phyloP scores from a whole-genome alignment of 2,888 invertebrate species.

The Polia nebulosa region DNA sequence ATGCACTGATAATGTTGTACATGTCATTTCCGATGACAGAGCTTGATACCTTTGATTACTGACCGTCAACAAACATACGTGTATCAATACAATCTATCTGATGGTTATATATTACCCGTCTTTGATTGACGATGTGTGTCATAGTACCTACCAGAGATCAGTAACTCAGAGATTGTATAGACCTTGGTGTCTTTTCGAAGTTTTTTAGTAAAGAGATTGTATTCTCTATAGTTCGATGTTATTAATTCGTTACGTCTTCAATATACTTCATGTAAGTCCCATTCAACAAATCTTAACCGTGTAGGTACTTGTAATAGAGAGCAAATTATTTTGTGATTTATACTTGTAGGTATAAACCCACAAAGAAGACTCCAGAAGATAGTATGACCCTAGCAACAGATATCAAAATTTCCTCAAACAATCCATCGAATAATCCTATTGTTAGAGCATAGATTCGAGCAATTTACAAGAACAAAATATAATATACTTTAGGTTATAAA shows the following conservation, averaged over 20 bases:
- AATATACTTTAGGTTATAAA: conserved; percentile 19
- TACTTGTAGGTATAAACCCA: not conserved
- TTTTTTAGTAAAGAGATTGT: not conserved
- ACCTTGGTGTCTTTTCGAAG: no score
- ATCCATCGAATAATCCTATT: conserved; percentile 7
- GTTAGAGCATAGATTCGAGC: conserved; percentile 10
- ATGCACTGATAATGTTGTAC: no score
- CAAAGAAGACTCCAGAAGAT: not conserved
- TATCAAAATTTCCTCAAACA: not conserved
- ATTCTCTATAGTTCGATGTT: no score
- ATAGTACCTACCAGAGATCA: not conserved
- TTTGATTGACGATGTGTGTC: not conserved
- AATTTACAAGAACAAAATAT: conserved; percentile 24
- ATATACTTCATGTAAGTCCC: no score
- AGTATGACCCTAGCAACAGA: not conserved
- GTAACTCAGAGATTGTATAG: not conserved
- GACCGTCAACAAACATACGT: not conserved
- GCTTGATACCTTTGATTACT: conserved; percentile 14
- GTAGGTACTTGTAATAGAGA: no score
- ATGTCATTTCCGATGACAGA: conserved; percentile 14
- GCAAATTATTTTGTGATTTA: no score
- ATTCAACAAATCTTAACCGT: no score
- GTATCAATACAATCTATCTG: conserved; percentile 11
- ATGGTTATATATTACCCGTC: not conserved
- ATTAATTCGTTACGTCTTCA: no score